Percentiles rank a stretch among this genome's conserved stretches.
These are phyloP conservation scores for Leptosomus discolor DNA, from an alignment of 2,113 vertebrate genomes.

Conservation along the genomic window DNA sequence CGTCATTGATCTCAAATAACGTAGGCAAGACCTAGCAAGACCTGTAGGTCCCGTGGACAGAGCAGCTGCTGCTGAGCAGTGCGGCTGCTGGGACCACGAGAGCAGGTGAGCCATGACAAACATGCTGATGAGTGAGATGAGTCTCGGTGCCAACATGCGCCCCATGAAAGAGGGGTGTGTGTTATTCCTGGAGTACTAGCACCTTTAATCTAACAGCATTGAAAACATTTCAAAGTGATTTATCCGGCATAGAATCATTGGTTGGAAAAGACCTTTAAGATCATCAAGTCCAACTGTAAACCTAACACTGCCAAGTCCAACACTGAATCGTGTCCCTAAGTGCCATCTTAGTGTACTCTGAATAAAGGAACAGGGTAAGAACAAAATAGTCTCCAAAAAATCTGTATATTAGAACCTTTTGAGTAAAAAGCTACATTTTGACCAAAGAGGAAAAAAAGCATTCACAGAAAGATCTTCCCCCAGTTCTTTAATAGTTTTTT, in stretches of 20 bases:
- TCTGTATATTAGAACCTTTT: neutral
- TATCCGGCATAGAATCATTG: neutral
- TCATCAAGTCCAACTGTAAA: neutral
- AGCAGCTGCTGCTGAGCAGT: neutral
- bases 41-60: neutral
- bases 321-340: neutral
- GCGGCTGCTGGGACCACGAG: neutral
- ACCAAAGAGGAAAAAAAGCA: neutral
- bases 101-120: neutral
- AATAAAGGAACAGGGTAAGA: neutral
- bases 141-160: neutral
- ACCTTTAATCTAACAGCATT: neutral
- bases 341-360: neutral
- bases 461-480: neutral
- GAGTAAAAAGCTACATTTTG: neutral
- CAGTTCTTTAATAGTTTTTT: neutral
- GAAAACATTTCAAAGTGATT: neutral
- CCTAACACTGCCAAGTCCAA: neutral
- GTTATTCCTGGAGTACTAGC: neutral
- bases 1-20: neutral
- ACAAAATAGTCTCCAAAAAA: neutral
- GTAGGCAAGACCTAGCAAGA: neutral
- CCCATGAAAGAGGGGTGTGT: neutral
- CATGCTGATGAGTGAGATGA: accelerated
- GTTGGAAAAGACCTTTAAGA: neutral